Conservation (phyloP, 2,888 invertebrate genomes). For the Creontiades dilutus region DNA sequence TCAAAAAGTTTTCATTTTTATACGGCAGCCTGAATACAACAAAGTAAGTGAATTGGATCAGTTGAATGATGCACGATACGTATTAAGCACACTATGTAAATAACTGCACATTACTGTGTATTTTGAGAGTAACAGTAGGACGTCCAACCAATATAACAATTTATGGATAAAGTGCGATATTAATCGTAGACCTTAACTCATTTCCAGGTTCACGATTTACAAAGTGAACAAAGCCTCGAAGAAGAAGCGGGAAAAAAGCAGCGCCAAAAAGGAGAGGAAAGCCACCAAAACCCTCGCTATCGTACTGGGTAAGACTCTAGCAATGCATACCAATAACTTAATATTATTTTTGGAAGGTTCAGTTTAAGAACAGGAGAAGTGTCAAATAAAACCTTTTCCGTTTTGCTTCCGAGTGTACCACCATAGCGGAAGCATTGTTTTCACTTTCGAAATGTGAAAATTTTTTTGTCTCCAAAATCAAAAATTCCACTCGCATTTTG, state of each 20-base stretch:
- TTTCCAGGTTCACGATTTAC: conserved; percentile 84
- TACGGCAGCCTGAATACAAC: background rate
- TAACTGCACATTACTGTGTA: no score
- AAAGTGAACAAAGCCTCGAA: conserved; percentile 96
- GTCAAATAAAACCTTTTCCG: no score
- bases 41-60: background rate
- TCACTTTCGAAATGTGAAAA: no score
- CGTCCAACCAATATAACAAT: no score
- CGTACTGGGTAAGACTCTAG: conserved; percentile 90
- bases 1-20: conserved; percentile 79
- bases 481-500: no score
- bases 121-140: no score
- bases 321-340: no score
- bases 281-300: conserved; percentile 99
- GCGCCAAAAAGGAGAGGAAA: conserved; percentile 96
- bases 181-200: background rate
- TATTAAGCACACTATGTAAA: background rate
- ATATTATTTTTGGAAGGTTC: no score
- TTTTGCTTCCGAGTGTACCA: no score
- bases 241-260: conserved; percentile 95
- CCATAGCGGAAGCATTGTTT: no score
- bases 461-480: no score
- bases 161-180: background rate
- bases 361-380: no score
- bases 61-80: background rate